Percentiles rank a stretch among this genome's conserved stretches.
phyloP scores from a whole-genome alignment of 2,797 vertebrate genomes.

The Enteromius viviparus region DNA sequence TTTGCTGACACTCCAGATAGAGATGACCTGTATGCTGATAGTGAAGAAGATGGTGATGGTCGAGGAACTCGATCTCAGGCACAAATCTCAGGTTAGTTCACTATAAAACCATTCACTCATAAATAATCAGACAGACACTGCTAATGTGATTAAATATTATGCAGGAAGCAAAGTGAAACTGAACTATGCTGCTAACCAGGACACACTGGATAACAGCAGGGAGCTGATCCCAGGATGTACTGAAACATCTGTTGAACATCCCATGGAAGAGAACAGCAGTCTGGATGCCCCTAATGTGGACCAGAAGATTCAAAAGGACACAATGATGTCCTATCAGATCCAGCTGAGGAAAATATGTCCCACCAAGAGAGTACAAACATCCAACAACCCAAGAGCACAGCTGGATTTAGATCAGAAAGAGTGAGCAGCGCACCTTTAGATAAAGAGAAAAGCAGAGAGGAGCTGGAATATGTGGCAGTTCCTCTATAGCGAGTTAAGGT shows the following conservation, averaged over 20 bases:
- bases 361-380: conserved; percentile 15
- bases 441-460: conserved; percentile 53
- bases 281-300: conserved; percentile 25
- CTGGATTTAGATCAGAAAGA: conserved; percentile 63
- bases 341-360: conserved; percentile 20
- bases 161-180: conserved; percentile 2
- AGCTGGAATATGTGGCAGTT: conserved; percentile 57
- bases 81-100: conserved; percentile 15
- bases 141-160: background rate
- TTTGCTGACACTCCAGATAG: conserved; percentile 24
- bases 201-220: conserved; percentile 6
- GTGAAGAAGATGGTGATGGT: conserved; percentile 38
- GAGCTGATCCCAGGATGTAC: conserved; percentile 14
- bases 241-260: conserved; percentile 41
- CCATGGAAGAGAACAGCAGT: conserved; percentile 24
- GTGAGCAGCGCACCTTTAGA: conserved; percentile 52
- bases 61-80: background rate
- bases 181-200: background rate
- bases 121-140: background rate
- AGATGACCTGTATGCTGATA: conserved; percentile 32
- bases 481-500: background rate
- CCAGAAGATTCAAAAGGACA: conserved; percentile 45
- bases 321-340: conserved; percentile 33
- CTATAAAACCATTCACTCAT: background rate
- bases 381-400: conserved; percentile 45